phyloP scores from a whole-genome alignment of 1,140 invertebrate species.

The Leptonema lineaticorne region DNA sequence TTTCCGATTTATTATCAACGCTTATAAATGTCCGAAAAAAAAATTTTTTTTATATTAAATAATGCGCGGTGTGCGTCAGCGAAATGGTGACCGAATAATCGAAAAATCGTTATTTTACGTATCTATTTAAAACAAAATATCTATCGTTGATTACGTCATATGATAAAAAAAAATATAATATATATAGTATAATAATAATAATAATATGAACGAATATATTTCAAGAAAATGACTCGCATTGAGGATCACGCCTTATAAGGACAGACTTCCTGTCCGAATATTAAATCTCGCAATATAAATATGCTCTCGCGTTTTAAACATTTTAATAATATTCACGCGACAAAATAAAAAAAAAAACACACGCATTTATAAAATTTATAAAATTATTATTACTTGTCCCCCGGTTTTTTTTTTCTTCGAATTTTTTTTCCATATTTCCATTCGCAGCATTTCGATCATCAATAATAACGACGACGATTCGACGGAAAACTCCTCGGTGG shows the following conservation, averaged over 20 bases:
- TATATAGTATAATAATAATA: no score
- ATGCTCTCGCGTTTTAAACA: neutral
- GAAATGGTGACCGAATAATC: no score
- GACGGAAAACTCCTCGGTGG: neutral
- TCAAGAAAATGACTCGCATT: no score
- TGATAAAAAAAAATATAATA: no score
- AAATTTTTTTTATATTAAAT: no score
- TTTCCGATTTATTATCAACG: constrained; percentile 23
- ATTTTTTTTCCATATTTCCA: neutral
- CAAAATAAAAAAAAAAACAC: no score
- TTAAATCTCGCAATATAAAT: neutral
- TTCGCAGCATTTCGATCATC: constrained; percentile 12
- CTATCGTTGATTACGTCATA: no score
- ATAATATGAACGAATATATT: no score
- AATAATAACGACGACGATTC: neutral
- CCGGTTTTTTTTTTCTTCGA: neutral
- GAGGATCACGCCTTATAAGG: neutral
- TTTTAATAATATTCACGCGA: neutral
- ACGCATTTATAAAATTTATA: neutral
- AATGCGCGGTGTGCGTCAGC: no score
- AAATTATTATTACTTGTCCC: neutral
- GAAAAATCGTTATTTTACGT: no score
- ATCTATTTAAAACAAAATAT: no score
- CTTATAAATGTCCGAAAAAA: no score
- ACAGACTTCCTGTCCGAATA: neutral